Conservation (phyloP, 2,113 vertebrate species). For the Pteronura brasiliensis region DNA sequence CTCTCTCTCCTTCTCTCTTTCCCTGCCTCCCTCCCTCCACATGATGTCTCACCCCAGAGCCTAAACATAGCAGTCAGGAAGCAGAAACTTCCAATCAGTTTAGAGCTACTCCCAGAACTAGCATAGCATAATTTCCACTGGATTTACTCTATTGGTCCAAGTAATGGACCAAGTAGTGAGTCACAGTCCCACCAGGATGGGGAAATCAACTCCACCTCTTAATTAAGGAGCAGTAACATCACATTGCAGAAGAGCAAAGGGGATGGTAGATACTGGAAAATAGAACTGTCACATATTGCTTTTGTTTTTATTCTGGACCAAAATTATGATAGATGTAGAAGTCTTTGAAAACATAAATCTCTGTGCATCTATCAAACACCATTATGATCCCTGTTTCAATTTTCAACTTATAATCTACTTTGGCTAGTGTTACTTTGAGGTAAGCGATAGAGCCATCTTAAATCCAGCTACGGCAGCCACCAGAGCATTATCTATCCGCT, state of each 20-base stretch:
- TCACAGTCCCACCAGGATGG: not conserved
- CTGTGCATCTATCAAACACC: not conserved
- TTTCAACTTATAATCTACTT: not conserved
- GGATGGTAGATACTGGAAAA: not conserved
- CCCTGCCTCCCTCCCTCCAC: not conserved
- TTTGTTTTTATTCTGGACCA: not conserved
- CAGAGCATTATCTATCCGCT: not conserved
- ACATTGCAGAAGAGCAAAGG: not conserved
- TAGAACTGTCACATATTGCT: not conserved
- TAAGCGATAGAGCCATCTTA: not conserved
- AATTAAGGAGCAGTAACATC: not conserved
- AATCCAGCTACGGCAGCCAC: not conserved
- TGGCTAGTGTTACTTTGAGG: not conserved
- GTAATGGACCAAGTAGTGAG: not conserved
- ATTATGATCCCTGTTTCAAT: not conserved
- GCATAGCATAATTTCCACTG: not conserved
- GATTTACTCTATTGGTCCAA: not conserved
- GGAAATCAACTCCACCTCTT: not conserved
- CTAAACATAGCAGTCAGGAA: not conserved
- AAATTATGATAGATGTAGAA: slow-evolving; percentile 1
- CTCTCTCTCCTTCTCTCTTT: not conserved
- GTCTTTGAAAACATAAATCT: not conserved
- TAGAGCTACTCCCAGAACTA: not conserved
- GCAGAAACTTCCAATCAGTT: not conserved
- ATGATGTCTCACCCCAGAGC: not conserved